Conservation (phyloP, 2,113 vertebrate species). For the Enhydra lutris region DNA sequence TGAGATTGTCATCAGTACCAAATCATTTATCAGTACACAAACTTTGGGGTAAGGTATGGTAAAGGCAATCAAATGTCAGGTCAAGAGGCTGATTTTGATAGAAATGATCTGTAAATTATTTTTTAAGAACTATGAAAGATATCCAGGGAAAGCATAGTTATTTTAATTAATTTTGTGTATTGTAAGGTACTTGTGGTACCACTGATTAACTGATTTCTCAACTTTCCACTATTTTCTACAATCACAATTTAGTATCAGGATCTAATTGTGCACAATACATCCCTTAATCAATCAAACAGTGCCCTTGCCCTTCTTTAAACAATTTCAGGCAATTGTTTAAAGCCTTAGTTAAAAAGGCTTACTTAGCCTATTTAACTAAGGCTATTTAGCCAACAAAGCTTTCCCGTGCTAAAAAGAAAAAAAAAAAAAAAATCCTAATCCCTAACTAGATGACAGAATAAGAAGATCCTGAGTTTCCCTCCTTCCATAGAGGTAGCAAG, state of each 20-base stretch:
- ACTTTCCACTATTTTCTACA: slow-evolving; percentile 43
- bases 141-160: not conserved
- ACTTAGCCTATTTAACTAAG: not conserved
- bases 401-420: not conserved
- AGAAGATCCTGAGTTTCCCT: not conserved
- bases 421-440: not conserved
- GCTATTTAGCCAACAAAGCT: not conserved
- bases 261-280: not conserved
- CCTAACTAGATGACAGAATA: not conserved
- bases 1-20: slow-evolving; percentile 14
- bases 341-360: no score
- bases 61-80: not conserved
- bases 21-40: not conserved
- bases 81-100: slow-evolving; percentile 43
- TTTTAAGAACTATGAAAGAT: not conserved
- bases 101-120: slow-evolving; percentile 20
- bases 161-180: slow-evolving; percentile 56
- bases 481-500: not conserved
- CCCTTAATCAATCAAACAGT: slow-evolving; percentile 52
- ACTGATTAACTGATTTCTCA: slow-evolving; percentile 47
- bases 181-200: not conserved
- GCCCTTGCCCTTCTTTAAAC: not conserved
- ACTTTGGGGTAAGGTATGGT: not conserved
- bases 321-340: not conserved
- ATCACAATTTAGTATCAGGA: slow-evolving; percentile 29